phyloP scores from a whole-genome alignment of 2,113 vertebrate genomes.

The Poeciliopsis retropinna region DNA sequence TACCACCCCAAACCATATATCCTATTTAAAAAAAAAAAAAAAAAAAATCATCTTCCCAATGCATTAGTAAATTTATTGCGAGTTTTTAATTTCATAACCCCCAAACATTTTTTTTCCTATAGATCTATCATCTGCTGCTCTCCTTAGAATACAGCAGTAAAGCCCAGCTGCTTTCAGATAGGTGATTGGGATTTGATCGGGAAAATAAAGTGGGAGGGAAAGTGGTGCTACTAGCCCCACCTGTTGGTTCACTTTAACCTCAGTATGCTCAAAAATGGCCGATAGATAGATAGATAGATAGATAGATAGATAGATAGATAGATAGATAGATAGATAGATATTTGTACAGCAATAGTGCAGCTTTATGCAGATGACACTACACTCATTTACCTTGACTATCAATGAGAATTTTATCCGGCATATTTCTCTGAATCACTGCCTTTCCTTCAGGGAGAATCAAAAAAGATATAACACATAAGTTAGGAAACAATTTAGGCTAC shows the following conservation, averaged over 20 bases:
- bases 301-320: constrained; percentile 27
- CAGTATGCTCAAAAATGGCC: too few relatives aligned
- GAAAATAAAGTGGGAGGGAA: background rate
- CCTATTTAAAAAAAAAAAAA: background rate
- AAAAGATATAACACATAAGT: too few relatives aligned
- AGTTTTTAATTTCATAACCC: background rate
- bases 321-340: constrained; percentile 17
- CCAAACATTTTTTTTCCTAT: background rate
- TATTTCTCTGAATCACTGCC: too few relatives aligned
- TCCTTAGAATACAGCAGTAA: background rate
- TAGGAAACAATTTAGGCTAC: too few relatives aligned
- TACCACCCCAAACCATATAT: background rate
- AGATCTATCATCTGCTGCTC: constrained; percentile 43
- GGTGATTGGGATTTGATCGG: constrained; percentile 27
- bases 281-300: background rate
- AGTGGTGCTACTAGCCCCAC: constrained; percentile 39
- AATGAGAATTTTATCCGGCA: too few relatives aligned
- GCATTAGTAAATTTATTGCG: background rate
- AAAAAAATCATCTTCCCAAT: too few relatives aligned
- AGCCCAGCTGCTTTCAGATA: constrained; percentile 32
- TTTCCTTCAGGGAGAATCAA: too few relatives aligned
- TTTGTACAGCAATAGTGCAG: background rate
- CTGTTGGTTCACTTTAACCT: constrained; percentile 11
- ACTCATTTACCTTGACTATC: too few relatives aligned
- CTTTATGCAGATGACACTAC: too few relatives aligned